Base-by-base conservation (phyloP, 2,113 vertebrate genomes). In the Eurypyga helias region DNA sequence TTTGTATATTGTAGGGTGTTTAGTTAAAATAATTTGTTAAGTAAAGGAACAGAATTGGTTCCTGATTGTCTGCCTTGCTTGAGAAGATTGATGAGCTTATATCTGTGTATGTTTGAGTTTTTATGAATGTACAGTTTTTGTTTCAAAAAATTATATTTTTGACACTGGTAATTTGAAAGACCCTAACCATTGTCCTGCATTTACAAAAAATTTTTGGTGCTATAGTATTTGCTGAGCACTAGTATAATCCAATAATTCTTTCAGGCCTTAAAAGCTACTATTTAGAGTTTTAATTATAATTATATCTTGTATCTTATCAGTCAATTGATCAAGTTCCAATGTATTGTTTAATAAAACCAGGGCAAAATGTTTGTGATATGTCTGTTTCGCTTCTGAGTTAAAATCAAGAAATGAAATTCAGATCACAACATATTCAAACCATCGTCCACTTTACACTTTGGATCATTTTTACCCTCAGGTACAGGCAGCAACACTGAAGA, bases 321-420 rank as follows among this genome's bases (percentile, higher is more conserved):
- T 83, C 29, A 83, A 1, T n/a, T 71, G 25, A 61, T 77, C 15
- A 18, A 41, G 45, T 55, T 78, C 21, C 45, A 57, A 41, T 20
- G 9, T 9, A 48, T 64, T 90, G 10, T 60, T 82, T 57, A 75
- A 13, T 38, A 78, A 93, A 92, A 62, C 13, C 70, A 84, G 55
- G 15, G 34, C 11, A 86, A 83, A 58, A 83, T 76, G 36, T 13
- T 57, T 58, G 46, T 82, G 84, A 83, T 80, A 26, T 17, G 21
- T 49, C 91, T 84, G 13, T 33, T 90, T 95, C 52, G 60, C 55
- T 62, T 58, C 9, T 38, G 83, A 92, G 55, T 75, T 95, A 91
- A 87, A 55, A 89, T 81, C 78, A 78, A 61, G 65, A 82, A 97
- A 97, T 70, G 26, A 83, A 97, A 96, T 81, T 87, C 77, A 97